Conservation (phyloP, 1,140 invertebrate genomes). For the Neotoxoptera formosana region DNA sequence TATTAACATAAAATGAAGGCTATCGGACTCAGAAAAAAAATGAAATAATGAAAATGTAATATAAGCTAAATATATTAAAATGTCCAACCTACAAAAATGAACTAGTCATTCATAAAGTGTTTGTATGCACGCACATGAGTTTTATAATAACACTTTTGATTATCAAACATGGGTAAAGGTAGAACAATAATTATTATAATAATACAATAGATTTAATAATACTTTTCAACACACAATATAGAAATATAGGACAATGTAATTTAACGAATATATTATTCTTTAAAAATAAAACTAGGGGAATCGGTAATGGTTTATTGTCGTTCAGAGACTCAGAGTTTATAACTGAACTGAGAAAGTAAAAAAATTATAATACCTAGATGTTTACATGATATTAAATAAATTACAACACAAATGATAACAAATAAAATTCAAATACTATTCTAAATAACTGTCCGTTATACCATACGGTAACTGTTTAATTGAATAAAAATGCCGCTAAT, state of each 20-base stretch:
- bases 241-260: background rate
- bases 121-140: background rate
- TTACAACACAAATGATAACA: background rate
- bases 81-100: background rate
- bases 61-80: slow-evolving; percentile 9
- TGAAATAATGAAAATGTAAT: background rate
- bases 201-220: slow-evolving; percentile 32
- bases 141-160: background rate
- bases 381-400: background rate
- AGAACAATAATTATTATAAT: background rate
- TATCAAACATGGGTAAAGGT: slow-evolving; percentile 3
- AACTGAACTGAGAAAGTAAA: background rate
- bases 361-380: background rate
- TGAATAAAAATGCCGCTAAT: background rate
- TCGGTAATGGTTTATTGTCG: background rate
- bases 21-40: background rate
- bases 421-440: background rate
- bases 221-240: background rate
- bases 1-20: background rate
- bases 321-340: background rate
- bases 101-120: slow-evolving; percentile 13
- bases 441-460: background rate
- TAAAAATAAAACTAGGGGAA: background rate
- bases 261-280: background rate
- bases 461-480: too few relatives aligned